Evolutionary conservation across 37 sponge, comb jelly and placozoan genomes (phyloP).

Genomic region (Theonella swinhoei): DNA sequence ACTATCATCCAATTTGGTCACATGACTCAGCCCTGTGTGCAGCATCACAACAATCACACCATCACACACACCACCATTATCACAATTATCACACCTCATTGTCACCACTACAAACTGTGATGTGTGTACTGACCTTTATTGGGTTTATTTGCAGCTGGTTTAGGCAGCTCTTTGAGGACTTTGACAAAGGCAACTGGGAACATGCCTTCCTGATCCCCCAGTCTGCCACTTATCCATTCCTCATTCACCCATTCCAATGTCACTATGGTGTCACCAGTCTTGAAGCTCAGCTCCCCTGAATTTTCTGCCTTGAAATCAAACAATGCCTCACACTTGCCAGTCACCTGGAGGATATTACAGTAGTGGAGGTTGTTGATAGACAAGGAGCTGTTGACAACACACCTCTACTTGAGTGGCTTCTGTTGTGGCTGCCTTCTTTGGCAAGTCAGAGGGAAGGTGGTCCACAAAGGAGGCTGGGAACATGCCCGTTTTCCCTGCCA

Average conservation of each 20-base stretch:
- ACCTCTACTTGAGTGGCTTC: background rate
- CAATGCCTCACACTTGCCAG: conserved; percentile 63
- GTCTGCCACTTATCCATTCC: conserved; percentile 79
- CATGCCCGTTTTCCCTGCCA: conserved; percentile 31
- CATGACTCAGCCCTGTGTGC: background rate
- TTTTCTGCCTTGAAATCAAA: conserved; percentile 49
- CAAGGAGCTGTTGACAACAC: too few relatives aligned
- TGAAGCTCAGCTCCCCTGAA: conserved; percentile 70
- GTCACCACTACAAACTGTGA: too few relatives aligned
- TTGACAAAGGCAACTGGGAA: conserved; percentile 85
- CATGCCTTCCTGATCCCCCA: conserved; percentile 65
- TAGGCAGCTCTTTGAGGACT: conserved; percentile 67
- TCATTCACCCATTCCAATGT: conserved; percentile 73
- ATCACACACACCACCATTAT: background rate
- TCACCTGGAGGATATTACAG: background rate
- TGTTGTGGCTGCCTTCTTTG: background rate
- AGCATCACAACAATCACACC: background rate
- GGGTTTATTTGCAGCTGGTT: background rate
- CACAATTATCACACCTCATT: too few relatives aligned
- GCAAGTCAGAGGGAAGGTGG: conserved; percentile 13
- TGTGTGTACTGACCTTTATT: background rate
- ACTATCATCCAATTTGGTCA: conserved; percentile 42
- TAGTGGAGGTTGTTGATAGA: too few relatives aligned
- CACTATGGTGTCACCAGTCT: conserved; percentile 60
- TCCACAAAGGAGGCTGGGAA: conserved; percentile 67